phyloP scores from a whole-genome alignment of 2,113 vertebrate species.

The Andinoacara biseriatus region DNA sequence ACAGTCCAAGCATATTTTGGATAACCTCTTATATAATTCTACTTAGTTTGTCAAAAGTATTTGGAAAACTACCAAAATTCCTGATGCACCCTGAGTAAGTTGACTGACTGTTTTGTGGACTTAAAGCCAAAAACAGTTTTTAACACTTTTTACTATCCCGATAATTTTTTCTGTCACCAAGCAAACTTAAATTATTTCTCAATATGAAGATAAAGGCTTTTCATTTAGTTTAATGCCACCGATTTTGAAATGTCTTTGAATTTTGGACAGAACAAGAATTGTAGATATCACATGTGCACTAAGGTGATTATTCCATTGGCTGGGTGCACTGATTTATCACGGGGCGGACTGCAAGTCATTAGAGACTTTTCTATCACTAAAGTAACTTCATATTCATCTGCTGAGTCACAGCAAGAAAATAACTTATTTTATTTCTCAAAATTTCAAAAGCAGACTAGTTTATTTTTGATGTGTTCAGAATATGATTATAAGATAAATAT shows the following conservation, averaged over 20 bases:
- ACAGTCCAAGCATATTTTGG: neutral
- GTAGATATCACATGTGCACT: neutral
- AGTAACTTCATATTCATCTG: neutral
- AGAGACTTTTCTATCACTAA: neutral
- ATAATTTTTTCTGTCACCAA: neutral
- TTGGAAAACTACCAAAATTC: neutral
- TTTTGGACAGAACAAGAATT: neutral
- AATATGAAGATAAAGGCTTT: neutral
- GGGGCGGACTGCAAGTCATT: neutral
- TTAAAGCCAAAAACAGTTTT: neutral
- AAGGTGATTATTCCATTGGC: neutral
- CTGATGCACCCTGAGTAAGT: neutral
- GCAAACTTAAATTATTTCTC: fast-evolving
- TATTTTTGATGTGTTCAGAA: neutral
- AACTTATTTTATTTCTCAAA: neutral
- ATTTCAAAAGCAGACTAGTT: neutral
- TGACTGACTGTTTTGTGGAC: neutral
- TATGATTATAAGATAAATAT: neutral
- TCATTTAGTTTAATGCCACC: neutral
- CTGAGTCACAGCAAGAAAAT: neutral
- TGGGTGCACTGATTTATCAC: neutral
- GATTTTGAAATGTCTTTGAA: neutral
- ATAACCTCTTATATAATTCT: neutral
- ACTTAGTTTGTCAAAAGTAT: neutral
- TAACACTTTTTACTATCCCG: neutral